Evolutionary conservation across 2,113 vertebrate species (phyloP).

Genomic region (Macquaria ambigua): DNA sequence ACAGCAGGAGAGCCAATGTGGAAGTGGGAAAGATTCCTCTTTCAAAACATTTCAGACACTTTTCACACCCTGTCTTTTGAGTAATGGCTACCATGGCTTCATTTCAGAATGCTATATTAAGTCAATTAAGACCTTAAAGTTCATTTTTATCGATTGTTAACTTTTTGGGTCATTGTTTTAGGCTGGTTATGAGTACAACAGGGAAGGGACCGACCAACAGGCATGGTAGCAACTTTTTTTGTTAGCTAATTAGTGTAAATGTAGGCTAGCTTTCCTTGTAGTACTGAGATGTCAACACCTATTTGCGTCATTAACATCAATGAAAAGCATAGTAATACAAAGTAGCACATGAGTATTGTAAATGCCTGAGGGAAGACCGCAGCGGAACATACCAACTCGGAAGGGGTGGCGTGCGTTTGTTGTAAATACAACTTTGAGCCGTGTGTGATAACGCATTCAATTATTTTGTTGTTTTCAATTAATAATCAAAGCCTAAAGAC

Average conservation of each 20-base stretch:
- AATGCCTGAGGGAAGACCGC: conserved; percentile 52
- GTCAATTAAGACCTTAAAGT: background rate
- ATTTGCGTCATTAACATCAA: conserved; percentile 25
- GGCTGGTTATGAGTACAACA: background rate
- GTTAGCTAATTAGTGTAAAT: background rate
- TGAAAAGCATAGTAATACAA: conserved; percentile 37
- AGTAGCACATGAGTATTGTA: conserved; percentile 52
- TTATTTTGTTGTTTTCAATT: fast-evolving
- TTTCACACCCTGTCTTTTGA: conserved; percentile 31
- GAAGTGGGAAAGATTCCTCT: conserved; percentile 32
- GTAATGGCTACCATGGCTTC: background rate
- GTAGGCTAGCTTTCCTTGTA: background rate
- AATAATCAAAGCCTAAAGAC: fast-evolving
- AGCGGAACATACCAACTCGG: conserved; percentile 61
- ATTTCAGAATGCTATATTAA: background rate
- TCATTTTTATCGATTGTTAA: background rate
- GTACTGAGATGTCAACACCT: background rate
- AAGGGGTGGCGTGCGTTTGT: background rate
- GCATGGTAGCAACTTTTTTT: background rate
- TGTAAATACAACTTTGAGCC: background rate
- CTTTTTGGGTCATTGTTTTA: conserved; percentile 2
- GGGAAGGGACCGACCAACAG: background rate
- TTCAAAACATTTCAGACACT: conserved; percentile 12
- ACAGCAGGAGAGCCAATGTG: conserved; percentile 54
- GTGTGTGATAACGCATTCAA: fast-evolving